Evolutionary conservation across 2,797 vertebrate genomes (phyloP), one percentile per base, ranked within the genome.

Genomic region (Lacerta agilis): DNA sequence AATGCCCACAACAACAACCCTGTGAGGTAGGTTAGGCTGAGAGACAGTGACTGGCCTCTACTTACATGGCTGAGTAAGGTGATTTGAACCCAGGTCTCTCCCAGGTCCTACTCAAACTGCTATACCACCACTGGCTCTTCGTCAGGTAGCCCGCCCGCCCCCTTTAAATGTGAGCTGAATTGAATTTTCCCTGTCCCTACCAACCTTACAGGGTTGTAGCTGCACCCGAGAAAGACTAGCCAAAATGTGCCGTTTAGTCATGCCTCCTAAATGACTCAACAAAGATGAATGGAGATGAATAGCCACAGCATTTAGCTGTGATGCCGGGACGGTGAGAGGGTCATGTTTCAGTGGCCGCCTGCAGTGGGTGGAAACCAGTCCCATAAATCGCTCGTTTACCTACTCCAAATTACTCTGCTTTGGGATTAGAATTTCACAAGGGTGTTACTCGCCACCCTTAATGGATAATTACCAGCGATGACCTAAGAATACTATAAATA

Each of bases 401-500:
- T 23, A 5, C 49, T 66, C 83, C 71, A 36, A 85, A 89, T 71
- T 5, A 61, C 71, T 88, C 64, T 78, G 81, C 3, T 20, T 58
- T 87, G 17, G 73, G 38, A 86, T 69, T 0, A 38, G 89, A 78
- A 88, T 69, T 49, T 36, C 45, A 88, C 87, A 76, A 76, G 83
- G 67, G 82, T 76, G 78, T 23, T 88, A 43, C n/a, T 20, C 11
- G 61, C 61, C 27, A 58, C 17, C 72, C 78, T 72, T 75, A 86
- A 36, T 43, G 84, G 78, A 67, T 78, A 66, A 90, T 79, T 81
- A 88, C 90, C 79, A 87, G 11, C 0, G 4, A 84, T n/a, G 85
- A 87, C 66, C 85, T 79, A 69, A 88, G 64, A 88, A 10, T 2
- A 20, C 76, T 87, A 79, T 90, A 88, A 91, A 85, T 76, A 67